phyloP scores from a whole-genome alignment of 2,113 vertebrate genomes.

The Muscicapa adusta region DNA sequence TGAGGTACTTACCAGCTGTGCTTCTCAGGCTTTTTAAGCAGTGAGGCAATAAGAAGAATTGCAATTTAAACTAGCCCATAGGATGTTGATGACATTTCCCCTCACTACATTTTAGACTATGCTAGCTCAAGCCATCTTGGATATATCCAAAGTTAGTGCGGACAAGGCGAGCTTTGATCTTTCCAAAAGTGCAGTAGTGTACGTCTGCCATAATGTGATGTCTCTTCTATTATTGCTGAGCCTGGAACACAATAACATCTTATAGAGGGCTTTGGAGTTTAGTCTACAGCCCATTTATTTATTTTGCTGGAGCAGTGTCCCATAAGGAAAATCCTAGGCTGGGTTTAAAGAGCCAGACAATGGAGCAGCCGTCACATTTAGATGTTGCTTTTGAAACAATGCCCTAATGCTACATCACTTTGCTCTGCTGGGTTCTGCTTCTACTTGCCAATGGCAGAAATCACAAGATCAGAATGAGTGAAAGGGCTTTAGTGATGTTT shows the following conservation, averaged over 20 bases:
- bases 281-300: slow-evolving; percentile 54
- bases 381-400: slow-evolving; percentile 64
- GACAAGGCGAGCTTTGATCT: slow-evolving; percentile 45
- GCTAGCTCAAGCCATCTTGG: neutral
- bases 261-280: slow-evolving; percentile 49
- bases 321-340: slow-evolving; percentile 46
- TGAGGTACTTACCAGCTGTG: neutral
- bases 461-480: slow-evolving; percentile 49
- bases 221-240: slow-evolving; percentile 21
- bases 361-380: slow-evolving; percentile 41
- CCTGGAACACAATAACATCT: slow-evolving; percentile 50
- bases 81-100: neutral
- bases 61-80: neutral
- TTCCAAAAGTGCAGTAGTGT: slow-evolving; percentile 8
- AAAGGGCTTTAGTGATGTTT: slow-evolving; percentile 33
- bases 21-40: neutral
- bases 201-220: neutral
- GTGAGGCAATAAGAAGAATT: neutral
- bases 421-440: slow-evolving; percentile 37
- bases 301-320: slow-evolving; percentile 51
- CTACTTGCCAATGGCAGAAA: slow-evolving; percentile 42
- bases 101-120: neutral
- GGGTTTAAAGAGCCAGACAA: slow-evolving; percentile 53
- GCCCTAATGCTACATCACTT: slow-evolving; percentile 42
- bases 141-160: slow-evolving; percentile 1